Conservation (phyloP, 2,797 vertebrate species). For the Labeo calbasu region DNA sequence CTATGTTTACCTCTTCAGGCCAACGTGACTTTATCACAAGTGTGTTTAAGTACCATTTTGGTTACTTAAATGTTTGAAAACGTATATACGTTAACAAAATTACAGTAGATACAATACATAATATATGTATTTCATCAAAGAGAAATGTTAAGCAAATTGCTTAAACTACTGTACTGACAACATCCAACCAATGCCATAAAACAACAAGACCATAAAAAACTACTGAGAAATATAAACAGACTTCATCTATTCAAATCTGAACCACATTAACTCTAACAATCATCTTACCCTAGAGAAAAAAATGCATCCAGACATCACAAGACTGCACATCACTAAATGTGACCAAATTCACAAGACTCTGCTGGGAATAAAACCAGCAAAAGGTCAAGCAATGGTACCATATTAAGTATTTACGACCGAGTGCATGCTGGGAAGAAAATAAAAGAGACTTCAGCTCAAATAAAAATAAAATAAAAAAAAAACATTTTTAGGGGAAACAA, state of each 20-base stretch:
- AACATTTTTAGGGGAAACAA: neutral
- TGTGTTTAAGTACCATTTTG: neutral
- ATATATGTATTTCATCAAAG: neutral
- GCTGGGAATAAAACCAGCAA: neutral
- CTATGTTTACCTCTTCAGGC: neutral
- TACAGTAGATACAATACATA: neutral
- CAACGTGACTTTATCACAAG: neutral
- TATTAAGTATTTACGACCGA: neutral
- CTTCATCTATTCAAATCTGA: neutral
- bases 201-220: neutral
- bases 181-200: neutral
- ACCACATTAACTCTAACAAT: neutral
- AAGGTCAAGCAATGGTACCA: neutral
- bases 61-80: neutral
- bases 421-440: neutral
- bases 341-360: neutral
- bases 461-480: neutral
- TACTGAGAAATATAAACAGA: neutral
- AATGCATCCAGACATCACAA: neutral
- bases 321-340: neutral
- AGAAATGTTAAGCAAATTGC: neutral
- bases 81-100: neutral
- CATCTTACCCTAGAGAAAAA: neutral
- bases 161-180: neutral
- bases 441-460: neutral